Conservation (phyloP, 2,888 invertebrate species). For the Orchesella flavescens region DNA sequence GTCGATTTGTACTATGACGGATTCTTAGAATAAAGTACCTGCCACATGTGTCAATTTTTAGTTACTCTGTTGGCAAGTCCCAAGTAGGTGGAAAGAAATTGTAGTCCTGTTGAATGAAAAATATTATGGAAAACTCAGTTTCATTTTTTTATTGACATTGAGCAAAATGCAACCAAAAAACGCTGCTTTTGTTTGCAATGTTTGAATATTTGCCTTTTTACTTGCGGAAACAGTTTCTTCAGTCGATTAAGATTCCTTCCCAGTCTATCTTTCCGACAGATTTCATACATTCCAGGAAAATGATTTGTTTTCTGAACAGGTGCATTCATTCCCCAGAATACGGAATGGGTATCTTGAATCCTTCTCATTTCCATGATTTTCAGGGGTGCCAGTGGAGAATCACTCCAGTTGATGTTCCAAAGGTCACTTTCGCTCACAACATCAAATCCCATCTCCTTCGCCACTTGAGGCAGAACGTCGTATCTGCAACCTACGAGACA, state of each 20-base stretch:
- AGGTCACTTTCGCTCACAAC: slow-evolving; percentile 86
- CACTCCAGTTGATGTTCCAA: slow-evolving; percentile 95
- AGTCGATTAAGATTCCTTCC: slow-evolving; percentile 92
- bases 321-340: slow-evolving; percentile 36
- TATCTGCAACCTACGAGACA: slow-evolving; percentile 83
- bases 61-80: slow-evolving; percentile 88
- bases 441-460: slow-evolving; percentile 82
- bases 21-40: slow-evolving; percentile 73
- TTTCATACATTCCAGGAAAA: slow-evolving; percentile 92
- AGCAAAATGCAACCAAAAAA: too few relatives aligned
- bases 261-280: slow-evolving; percentile 90
- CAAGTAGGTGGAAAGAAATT: slow-evolving; percentile 94
- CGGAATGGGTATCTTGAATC: slow-evolving; percentile 76
- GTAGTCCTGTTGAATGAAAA: slow-evolving; percentile 79
- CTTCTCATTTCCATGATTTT: slow-evolving; percentile 92
- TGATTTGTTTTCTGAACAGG: slow-evolving; percentile 88
- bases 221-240: slow-evolving; percentile 86
- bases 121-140: too few relatives aligned
- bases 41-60: background rate
- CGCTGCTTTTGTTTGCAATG: too few relatives aligned
- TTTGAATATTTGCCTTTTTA: too few relatives aligned
- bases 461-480: slow-evolving; percentile 83
- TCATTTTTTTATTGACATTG: too few relatives aligned
- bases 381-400: slow-evolving; percentile 88
- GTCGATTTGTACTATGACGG: too few relatives aligned